Evolutionary conservation across 1,140 invertebrate genomes (phyloP), one percentile per base, ranked within the genome.

Genomic region (Drosophila mojavensis): DNA sequence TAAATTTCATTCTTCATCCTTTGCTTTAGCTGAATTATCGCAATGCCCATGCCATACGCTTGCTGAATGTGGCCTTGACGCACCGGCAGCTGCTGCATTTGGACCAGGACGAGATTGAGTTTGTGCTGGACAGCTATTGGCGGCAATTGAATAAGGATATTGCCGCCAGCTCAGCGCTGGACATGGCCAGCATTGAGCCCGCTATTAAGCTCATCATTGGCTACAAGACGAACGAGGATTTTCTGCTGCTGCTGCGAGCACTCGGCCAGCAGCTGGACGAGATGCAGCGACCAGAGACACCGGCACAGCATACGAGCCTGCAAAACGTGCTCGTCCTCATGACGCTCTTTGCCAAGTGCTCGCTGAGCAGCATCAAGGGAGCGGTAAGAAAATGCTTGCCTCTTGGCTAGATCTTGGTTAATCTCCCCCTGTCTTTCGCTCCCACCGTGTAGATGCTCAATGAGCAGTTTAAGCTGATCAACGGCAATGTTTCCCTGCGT

Each of bases 141-240:
- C 60, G 73, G 2, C 89, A 92, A 41, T 17, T 92, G 13, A 85
- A 90, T 56, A 65, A 68, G 0, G 91, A 91, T 55, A 77, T 92
- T 30, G 65, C 66, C 5, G 26, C 56, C 6, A 45, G 53, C 2
- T 17, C 59, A 2, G 17, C 63, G 1, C 10, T 75, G 20, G 75
- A 68, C 33, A 69, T 54, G 9, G 59, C 76, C 36, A 71, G 65
- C 10, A 61, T 89, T 5, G 91, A 91, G 62, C 58, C 71, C 0
- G 80, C 85, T 2, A 65, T 92, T 1, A 88, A 82, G 61, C 41
- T 92, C 1, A 90, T 92, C 33, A 91, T 92, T 28, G 86, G 80
- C 56, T 91, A 92, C 48, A 92, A 88, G 55, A 91, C 88, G 9
- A 92, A 92, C 53, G 90, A 91, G 66, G 91, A 92, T 33, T 81